A percentile compares a stretch with the other conserved stretches of the same genome.
Evolutionary conservation across 1,140 invertebrate species (phyloP).

Genomic region (Hyles vespertilio): DNA sequence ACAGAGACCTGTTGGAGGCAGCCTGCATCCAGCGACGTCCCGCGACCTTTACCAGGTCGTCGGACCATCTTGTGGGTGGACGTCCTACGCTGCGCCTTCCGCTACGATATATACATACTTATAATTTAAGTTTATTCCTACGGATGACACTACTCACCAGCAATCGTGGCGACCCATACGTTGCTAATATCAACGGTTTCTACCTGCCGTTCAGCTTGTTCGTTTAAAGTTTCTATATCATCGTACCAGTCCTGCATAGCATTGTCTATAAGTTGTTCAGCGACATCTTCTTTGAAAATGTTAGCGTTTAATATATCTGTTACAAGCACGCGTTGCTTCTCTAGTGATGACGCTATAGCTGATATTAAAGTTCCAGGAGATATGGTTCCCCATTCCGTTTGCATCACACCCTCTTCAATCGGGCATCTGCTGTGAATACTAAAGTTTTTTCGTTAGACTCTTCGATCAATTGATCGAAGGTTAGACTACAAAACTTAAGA

Average conservation of each 20-base stretch:
- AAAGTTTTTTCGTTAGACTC: too few species aligned
- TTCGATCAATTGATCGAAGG: too few species aligned
- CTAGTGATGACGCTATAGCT: slow-evolving; percentile 76
- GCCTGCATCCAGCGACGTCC: too few species aligned
- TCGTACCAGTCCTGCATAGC: slow-evolving; percentile 58
- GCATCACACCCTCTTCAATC: slow-evolving; percentile 77
- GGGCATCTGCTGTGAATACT: slow-evolving; percentile 74
- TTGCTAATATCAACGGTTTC: slow-evolving; percentile 60
- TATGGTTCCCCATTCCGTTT: slow-evolving; percentile 77
- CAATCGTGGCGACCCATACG: slow-evolving; percentile 78
- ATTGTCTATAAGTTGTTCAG: slow-evolving; percentile 42
- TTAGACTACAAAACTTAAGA: too few species aligned
- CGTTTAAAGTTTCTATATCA: slow-evolving; percentile 31
- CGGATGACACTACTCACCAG: slow-evolving; percentile 42
- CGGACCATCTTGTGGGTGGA: too few species aligned
- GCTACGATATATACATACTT: too few species aligned
- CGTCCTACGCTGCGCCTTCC: too few species aligned
- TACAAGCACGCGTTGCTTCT: slow-evolving; percentile 72
- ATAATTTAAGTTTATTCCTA: too few species aligned
- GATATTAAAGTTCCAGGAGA: slow-evolving; percentile 76
- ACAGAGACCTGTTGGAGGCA: too few species aligned
- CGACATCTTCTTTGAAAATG: slow-evolving; percentile 52
- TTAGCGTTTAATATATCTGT: slow-evolving; percentile 54
- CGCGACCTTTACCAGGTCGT: too few species aligned
- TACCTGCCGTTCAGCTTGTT: slow-evolving; percentile 17